Evolutionary conservation across 1,140 invertebrate genomes (phyloP).

Genomic region (Eufriesea mexicana): DNA sequence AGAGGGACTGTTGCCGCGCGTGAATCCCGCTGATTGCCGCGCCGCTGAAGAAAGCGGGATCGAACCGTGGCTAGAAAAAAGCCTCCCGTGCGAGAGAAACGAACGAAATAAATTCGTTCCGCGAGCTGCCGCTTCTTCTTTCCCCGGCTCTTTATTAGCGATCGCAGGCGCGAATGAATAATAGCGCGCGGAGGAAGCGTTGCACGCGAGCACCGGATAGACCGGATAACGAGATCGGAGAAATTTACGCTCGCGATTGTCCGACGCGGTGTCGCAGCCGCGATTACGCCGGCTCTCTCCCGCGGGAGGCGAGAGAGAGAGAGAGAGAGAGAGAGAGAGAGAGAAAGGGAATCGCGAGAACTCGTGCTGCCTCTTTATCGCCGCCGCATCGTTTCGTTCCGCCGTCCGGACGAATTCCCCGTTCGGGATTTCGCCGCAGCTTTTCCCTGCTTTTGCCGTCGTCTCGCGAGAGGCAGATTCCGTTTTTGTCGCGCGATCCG

Average conservation of each 20-base stretch:
- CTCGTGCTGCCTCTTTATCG: constrained; percentile 37
- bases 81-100: neutral
- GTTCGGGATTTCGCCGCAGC: too few species aligned
- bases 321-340: too few species aligned
- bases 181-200: neutral
- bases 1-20: neutral
- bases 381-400: constrained; percentile 25
- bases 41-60: neutral
- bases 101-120: constrained; percentile 20
- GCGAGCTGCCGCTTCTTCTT: neutral
- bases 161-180: constrained; percentile 15
- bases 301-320: constrained; percentile 47
- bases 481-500: too few species aligned
- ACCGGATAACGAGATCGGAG: constrained; percentile 26
- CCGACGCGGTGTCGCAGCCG: constrained; percentile 46
- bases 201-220: neutral
- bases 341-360: too few species aligned
- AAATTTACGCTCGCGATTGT: constrained; percentile 49
- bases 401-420: neutral
- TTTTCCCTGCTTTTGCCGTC: too few species aligned
- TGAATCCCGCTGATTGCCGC: constrained; percentile 22
- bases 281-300: constrained; percentile 48
- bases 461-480: too few species aligned
- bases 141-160: neutral
- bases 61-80: constrained; percentile 24